These are phyloP conservation scores for Brassicogethes aeneus DNA, from an alignment of 2,888 invertebrate genomes.

Conservation along the genomic window DNA sequence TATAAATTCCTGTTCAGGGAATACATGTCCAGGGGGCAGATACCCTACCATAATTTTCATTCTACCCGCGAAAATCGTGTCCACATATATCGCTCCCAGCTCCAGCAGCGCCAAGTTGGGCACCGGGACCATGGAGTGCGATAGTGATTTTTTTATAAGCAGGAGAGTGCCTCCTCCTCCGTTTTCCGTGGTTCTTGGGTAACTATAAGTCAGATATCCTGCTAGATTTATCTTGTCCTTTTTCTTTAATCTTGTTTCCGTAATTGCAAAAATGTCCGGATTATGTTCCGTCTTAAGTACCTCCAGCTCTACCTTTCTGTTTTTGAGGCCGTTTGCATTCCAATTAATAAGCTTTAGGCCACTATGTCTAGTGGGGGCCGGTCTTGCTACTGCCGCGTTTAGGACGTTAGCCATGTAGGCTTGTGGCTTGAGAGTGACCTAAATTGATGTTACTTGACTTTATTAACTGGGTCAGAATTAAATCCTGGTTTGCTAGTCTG, in stretches of 20 bases:
- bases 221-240: not conserved
- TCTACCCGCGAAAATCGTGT: not conserved
- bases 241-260: not conserved
- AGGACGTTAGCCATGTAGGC: too few relatives aligned
- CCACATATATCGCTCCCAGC: not conserved
- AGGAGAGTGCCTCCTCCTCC: not conserved
- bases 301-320: not conserved
- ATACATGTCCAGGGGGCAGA: not conserved
- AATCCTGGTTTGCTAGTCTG: too few relatives aligned
- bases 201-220: not conserved
- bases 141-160: not conserved
- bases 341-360: too few relatives aligned
- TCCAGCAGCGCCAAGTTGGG: not conserved
- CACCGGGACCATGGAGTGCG: not conserved
- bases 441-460: too few relatives aligned
- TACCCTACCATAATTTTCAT: not conserved
- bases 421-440: too few relatives aligned
- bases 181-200: not conserved
- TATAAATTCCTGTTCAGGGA: not conserved
- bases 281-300: not conserved
- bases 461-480: too few relatives aligned
- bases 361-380: too few relatives aligned
- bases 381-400: too few relatives aligned
- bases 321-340: not conserved
- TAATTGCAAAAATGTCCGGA: not conserved